Percentiles rank a stretch among this genome's conserved stretches.
These are phyloP conservation scores for Sepioteuthis lessoniana DNA, from an alignment of 2,888 invertebrate species.

Conservation along the genomic window DNA sequence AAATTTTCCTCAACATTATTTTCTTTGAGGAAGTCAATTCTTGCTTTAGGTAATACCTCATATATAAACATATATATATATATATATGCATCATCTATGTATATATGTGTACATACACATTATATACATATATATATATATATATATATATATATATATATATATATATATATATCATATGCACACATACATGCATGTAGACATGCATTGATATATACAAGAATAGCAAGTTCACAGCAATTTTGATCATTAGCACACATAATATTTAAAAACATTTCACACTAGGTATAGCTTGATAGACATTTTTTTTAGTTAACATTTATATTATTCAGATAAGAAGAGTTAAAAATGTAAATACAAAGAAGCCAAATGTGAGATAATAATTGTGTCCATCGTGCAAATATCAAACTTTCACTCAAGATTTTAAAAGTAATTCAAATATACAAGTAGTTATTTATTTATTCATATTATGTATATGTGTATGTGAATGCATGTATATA, in stretches of 20 bases:
- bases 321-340: neutral
- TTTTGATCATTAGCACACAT: constrained; percentile 7
- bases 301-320: neutral
- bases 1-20: too few species aligned
- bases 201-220: neutral
- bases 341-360: neutral
- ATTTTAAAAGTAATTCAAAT: neutral
- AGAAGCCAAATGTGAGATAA: neutral
- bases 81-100: too few species aligned
- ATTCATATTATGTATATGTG: neutral
- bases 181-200: neutral
- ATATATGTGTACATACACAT: neutral
- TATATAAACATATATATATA: too few species aligned
- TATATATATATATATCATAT: neutral
- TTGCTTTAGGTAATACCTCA: too few species aligned
- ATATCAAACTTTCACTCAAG: neutral
- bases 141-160: neutral
- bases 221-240: neutral
- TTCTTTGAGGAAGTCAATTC: too few species aligned
- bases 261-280: neutral
- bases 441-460: neutral
- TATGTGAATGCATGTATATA: neutral
- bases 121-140: neutral
- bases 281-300: neutral
- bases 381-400: neutral